Base-by-base conservation (phyloP, 2,113 vertebrate genomes). In the Burhinus bistriatus region DNA sequence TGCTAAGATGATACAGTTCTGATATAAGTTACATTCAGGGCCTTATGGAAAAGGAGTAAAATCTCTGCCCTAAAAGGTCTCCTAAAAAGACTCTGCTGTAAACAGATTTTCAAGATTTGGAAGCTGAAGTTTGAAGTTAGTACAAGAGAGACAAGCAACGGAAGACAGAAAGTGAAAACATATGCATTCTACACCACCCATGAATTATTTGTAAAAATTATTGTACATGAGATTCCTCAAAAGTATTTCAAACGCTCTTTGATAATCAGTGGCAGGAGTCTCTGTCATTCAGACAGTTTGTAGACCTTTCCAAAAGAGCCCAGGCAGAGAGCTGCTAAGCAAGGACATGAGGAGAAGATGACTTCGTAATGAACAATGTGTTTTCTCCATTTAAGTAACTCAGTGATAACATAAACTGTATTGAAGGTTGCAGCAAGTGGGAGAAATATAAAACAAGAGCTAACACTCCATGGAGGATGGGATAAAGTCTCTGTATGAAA, bases 111-210 rank as follows among this genome's bases (percentile, higher is more conserved):
- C 49, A 86, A 52, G 45, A 19, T 38, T 26, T 66, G 49, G 18
- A 44, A 42, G 34, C 11, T 34, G 6, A 51, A 54, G 26, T 12
- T 70, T n/a, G 40, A 73, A 70, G n/a, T 70, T 73, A 26, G 7
- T 58, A 30, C 18, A 61, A 49, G 10, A 29, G 3, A 92, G 65
- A 15, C 23, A 52, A 32, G 14, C 23, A 84, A 7, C 1, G 0
- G 45, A 77, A 62, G 30, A n/a, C 4, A 54, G 12, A 62, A 84
- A 52, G 11, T 9, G 14, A 26, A 83, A 79, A 45, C 15, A 8
- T 0, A 7, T 5, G 29, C 8, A 29, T 59, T 62, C 42, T 15
- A 34, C 23, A 52, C 1, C 3, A 40, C 2, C 13, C 10, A 6
- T 59, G 18, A 76, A 26, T 4, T 49, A 12, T 52, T 38, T 54